phyloP scores from a whole-genome alignment of 2,113 vertebrate genomes.

The Oryzias javanicus region DNA sequence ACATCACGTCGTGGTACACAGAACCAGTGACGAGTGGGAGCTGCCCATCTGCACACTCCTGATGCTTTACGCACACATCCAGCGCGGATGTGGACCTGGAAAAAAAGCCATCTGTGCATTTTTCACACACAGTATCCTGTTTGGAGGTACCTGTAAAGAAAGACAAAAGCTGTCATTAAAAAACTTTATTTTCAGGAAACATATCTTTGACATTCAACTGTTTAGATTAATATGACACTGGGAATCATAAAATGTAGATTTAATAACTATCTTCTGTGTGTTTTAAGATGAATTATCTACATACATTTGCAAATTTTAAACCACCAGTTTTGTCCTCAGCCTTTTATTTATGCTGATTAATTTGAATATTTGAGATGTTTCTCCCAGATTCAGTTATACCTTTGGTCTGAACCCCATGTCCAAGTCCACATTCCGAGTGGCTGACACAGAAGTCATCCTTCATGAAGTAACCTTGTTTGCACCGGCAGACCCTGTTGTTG shows the following conservation, averaged over 20 bases:
- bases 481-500: constrained; percentile 70
- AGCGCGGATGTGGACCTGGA: constrained; percentile 53
- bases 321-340: no score
- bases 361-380: not conserved
- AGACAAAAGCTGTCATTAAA: no score
- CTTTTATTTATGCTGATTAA: no score
- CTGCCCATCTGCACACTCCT: constrained; percentile 38
- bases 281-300: no score
- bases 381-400: constrained; percentile 31
- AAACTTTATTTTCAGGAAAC: not conserved
- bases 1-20: constrained; percentile 48
- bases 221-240: no score
- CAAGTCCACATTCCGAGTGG: constrained; percentile 55
- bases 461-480: constrained; percentile 64
- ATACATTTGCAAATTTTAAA: no score
- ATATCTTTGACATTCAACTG: no score
- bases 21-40: constrained; percentile 39
- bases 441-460: constrained; percentile 50
- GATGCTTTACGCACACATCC: constrained; percentile 58
- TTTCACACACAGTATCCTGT: no score
- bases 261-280: no score
- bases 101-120: constrained; percentile 47
- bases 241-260: no score
- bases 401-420: constrained; percentile 47
- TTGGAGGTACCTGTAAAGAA: no score